Percentiles rank a stretch among this genome's conserved stretches.
phyloP scores from a whole-genome alignment of 1,140 invertebrate genomes.

The Leptinotarsa defecta region DNA sequence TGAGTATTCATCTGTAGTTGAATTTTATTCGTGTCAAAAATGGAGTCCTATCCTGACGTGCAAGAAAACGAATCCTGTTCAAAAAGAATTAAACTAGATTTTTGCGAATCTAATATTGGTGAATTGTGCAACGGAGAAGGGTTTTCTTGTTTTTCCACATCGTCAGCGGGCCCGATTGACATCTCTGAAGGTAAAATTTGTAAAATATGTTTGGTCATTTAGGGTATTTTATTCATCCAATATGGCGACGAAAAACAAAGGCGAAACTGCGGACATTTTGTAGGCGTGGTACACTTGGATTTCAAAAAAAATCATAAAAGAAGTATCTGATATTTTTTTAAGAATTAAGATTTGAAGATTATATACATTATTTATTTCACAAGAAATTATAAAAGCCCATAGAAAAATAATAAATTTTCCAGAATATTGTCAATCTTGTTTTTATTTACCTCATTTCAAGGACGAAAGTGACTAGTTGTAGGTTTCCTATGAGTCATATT shows the following conservation, averaged over 20 bases:
- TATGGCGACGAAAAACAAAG: constrained; percentile 54
- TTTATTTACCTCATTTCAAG: constrained; percentile 42
- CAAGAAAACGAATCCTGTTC: constrained; percentile 53
- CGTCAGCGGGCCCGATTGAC: constrained; percentile 44
- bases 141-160: constrained; percentile 51
- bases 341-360: too few relatives aligned
- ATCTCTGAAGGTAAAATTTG: constrained; percentile 55
- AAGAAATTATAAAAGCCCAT: constrained; percentile 20
- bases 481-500: too few relatives aligned
- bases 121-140: constrained; percentile 47
- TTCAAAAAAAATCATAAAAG: neutral
- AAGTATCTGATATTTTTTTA: neutral
- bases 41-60: constrained; percentile 54
- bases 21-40: constrained; percentile 56
- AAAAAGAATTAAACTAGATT: constrained; percentile 54
- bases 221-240: constrained; percentile 53
- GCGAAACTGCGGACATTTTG: constrained; percentile 52
- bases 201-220: constrained; percentile 56
- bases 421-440: constrained; percentile 34
- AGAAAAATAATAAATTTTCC: constrained; percentile 25
- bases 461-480: constrained; percentile 23
- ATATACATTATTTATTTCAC: constrained; percentile 8
- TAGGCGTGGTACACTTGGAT: constrained; percentile 49
- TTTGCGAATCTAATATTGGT: constrained; percentile 45
- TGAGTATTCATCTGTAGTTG: constrained; percentile 29